phyloP scores from a whole-genome alignment of 2,113 vertebrate species.

The Vireo altiloquus region DNA sequence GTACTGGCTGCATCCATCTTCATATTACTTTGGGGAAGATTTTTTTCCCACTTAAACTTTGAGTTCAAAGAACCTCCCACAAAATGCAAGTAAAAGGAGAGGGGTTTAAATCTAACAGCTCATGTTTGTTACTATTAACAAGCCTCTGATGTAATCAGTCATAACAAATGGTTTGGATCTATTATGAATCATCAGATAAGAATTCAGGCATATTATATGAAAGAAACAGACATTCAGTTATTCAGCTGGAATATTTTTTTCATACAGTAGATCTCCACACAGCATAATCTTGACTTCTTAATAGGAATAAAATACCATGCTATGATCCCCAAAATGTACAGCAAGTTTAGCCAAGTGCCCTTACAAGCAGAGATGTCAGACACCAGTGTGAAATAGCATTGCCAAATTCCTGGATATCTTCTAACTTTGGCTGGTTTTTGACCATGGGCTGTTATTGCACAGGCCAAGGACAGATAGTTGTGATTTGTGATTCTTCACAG shows the following conservation, averaged over 20 bases:
- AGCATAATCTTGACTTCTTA: neutral
- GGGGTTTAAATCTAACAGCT: neutral
- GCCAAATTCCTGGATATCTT: neutral
- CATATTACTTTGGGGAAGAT: neutral
- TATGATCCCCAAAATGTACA: neutral
- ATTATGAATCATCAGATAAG: neutral
- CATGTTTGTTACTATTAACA: neutral
- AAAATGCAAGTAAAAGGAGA: neutral
- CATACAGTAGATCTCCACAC: neutral
- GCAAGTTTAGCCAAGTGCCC: neutral
- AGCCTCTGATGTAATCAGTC: neutral
- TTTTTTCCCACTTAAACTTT: neutral
- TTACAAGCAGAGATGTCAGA: neutral
- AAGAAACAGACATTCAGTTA: neutral
- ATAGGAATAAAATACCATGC: neutral
- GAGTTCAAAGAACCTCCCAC: neutral
- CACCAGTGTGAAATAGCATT: neutral
- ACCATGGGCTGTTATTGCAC: neutral
- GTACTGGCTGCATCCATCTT: neutral
- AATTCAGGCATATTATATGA: neutral
- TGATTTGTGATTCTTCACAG: neutral
- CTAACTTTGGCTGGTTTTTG: neutral
- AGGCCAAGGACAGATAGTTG: neutral
- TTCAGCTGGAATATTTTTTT: neutral
- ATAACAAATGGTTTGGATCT: neutral